Conservation (phyloP, 2,113 vertebrate species). For the Dasyurus viverrinus region DNA sequence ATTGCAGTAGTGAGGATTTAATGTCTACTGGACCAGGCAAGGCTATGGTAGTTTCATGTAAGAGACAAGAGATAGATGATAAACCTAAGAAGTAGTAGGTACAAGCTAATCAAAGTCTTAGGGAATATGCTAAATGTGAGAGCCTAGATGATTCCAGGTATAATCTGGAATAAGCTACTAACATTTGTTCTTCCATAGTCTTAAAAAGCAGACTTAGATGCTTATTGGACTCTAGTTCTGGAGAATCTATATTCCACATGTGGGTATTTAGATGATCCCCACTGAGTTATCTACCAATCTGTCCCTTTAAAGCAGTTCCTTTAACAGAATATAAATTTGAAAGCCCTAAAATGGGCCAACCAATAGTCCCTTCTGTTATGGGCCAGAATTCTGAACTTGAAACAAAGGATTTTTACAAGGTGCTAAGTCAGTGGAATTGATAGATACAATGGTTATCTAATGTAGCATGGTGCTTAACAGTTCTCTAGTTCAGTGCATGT, state of each 20-base stretch:
- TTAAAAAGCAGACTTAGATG: not conserved
- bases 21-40: not conserved
- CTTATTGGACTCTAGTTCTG: not conserved
- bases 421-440: too few relatives aligned
- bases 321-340: not conserved
- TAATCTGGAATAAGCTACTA: not conserved
- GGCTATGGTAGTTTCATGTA: not conserved
- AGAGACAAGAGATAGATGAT: not conserved
- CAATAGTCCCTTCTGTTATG: not conserved
- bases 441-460: too few relatives aligned
- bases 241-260: not conserved
- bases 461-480: too few relatives aligned
- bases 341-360: not conserved
- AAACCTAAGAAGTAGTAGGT: not conserved
- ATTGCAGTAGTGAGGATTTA: not conserved
- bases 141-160: not conserved
- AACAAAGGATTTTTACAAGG: too few relatives aligned
- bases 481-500: too few relatives aligned
- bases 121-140: not conserved
- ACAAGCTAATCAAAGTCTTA: not conserved
- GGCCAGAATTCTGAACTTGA: too few relatives aligned
- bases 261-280: not conserved
- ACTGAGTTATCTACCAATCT: not conserved
- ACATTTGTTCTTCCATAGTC: not conserved
- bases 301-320: not conserved